Evolutionary conservation across 2,888 invertebrate species (phyloP).

Genomic region (Mythimna pallens): DNA sequence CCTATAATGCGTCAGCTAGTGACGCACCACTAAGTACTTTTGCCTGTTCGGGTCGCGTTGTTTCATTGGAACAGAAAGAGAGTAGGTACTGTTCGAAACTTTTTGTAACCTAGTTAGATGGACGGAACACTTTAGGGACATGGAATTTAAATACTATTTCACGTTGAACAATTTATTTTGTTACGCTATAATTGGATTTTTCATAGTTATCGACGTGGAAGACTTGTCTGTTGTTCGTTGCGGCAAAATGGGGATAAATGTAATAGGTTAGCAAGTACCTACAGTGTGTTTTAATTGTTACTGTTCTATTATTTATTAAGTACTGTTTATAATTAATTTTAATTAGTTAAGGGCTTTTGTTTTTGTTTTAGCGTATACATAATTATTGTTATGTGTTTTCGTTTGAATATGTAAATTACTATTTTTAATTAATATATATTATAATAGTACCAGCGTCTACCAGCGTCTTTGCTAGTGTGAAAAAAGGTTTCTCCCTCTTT

Average conservation of each 20-base stretch:
- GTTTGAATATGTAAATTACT: no score
- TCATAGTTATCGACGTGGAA: background rate
- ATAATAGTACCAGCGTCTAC: no score
- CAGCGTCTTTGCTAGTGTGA: no score
- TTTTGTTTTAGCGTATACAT: no score
- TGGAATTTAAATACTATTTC: slow-evolving; percentile 31
- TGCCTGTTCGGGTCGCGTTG: slow-evolving; percentile 25
- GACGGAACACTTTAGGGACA: slow-evolving; percentile 24
- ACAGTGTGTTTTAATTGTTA: no score
- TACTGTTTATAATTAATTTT: no score
- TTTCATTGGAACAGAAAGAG: slow-evolving; percentile 12
- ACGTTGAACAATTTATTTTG: slow-evolving; percentile 16
- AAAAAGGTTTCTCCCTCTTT: no score
- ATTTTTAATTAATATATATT: no score
- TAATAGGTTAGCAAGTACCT: background rate
- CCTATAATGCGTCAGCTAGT: background rate
- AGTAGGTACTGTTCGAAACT: background rate
- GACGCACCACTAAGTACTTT: slow-evolving; percentile 41
- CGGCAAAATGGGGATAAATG: background rate
- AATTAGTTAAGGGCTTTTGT: no score
- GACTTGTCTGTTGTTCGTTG: background rate
- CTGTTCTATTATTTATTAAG: no score
- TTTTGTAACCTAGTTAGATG: slow-evolving; percentile 17
- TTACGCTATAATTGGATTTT: slow-evolving; percentile 2
- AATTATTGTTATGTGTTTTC: no score